These are phyloP conservation scores for Alviniconcha marisindica DNA, from an alignment of 1,140 invertebrate species.

Conservation along the genomic window DNA sequence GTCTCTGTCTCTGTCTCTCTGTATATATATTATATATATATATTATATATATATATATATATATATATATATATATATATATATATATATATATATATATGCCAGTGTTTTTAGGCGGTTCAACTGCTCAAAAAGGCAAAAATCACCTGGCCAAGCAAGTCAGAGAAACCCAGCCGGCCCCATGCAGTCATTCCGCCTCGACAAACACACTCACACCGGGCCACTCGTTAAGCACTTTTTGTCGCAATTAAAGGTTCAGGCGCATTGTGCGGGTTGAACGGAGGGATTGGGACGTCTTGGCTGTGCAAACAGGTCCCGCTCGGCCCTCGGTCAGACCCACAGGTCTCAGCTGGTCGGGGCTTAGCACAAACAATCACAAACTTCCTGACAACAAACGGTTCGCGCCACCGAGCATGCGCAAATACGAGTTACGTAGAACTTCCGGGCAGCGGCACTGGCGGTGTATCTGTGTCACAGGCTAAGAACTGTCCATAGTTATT, in stretches of 20 bases:
- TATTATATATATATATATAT: neutral
- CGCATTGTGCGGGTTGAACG: neutral
- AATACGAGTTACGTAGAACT: neutral
- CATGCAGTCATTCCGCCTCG: neutral
- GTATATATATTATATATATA: neutral
- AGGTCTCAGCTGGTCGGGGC: neutral
- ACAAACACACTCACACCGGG: neutral
- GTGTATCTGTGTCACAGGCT: too few species aligned
- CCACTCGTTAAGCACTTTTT: slow-evolving; percentile 13
- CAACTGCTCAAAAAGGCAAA: too few species aligned
- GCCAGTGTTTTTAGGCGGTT: too few species aligned
- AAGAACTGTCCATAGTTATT: too few species aligned
- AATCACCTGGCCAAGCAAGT: too few species aligned
- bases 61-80: neutral
- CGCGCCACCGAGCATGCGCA: neutral
- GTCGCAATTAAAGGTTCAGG: slow-evolving; percentile 13
- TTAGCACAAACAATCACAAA: neutral
- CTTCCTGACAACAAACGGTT: neutral
- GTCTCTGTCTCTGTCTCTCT: neutral
- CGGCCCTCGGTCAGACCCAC: neutral
- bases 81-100: neutral
- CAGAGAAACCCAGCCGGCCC: neutral
- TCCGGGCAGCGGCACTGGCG: neutral
- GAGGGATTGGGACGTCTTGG: neutral
- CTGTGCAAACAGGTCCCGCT: neutral